Percentiles rank a stretch among this genome's conserved stretches.
Evolutionary conservation across 53 echinoderm and acorn worm species (phyloP).

Genomic region (Paracentrotus lividus): DNA sequence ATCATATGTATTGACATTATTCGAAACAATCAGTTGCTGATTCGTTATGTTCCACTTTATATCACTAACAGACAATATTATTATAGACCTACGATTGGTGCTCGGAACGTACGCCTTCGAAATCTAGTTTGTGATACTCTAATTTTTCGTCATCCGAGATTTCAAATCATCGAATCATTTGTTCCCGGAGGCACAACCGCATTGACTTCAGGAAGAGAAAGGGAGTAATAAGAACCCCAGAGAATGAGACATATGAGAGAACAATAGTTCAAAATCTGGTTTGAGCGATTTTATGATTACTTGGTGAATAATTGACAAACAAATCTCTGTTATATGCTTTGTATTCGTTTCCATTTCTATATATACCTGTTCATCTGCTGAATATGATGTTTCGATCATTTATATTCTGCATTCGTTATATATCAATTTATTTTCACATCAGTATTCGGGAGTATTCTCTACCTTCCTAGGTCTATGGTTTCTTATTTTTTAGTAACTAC

Average conservation of each 20-base stretch:
- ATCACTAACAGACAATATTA: neutral
- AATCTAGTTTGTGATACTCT: conserved; percentile 24
- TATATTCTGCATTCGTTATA: too few species aligned
- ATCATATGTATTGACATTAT: neutral
- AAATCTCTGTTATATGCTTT: too few species aligned
- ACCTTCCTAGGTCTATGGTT: neutral
- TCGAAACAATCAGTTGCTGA: neutral
- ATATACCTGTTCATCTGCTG: too few species aligned
- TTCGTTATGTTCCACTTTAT: neutral
- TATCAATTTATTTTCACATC: neutral
- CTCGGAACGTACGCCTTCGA: neutral
- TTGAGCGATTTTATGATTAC: neutral
- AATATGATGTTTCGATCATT: too few species aligned
- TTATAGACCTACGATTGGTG: neutral
- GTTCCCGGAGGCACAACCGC: neutral
- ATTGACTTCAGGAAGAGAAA: neutral
- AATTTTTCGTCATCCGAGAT: conserved; percentile 7
- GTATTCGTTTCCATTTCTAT: too few species aligned
- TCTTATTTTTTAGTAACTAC: neutral
- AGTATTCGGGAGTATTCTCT: neutral
- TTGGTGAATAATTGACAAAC: neutral
- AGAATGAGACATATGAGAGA: neutral
- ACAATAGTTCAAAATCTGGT: neutral
- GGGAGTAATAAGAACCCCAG: neutral
- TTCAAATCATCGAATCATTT: neutral